Evolutionary conservation across 2,113 vertebrate genomes (phyloP).

Genomic region (Zosterops pallidus): DNA sequence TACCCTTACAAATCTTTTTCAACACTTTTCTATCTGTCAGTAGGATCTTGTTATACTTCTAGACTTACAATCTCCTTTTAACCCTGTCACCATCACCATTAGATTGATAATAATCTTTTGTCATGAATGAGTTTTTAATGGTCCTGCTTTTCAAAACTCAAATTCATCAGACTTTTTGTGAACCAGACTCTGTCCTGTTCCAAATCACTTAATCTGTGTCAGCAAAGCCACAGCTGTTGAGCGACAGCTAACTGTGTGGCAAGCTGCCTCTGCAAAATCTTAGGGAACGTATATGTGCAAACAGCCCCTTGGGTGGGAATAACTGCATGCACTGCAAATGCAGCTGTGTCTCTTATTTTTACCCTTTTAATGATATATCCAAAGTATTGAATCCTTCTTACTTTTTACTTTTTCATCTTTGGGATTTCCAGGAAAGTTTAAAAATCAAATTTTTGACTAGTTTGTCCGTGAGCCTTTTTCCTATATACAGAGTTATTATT

Average conservation of each 20-base stretch:
- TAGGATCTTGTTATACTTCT: neutral
- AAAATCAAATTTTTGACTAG: neutral
- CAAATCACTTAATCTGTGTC: neutral
- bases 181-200: neutral
- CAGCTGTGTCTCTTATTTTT: neutral
- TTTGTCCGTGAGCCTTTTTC: neutral
- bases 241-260: neutral
- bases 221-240: conserved; percentile 31
- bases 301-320: neutral
- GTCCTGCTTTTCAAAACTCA: neutral
- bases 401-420: neutral
- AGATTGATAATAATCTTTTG: neutral
- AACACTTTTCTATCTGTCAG: neutral
- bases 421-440: neutral
- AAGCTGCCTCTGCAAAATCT: neutral
- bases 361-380: neutral
- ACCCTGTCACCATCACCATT: neutral
- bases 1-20: neutral
- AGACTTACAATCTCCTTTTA: neutral
- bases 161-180: neutral
- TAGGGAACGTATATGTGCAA: neutral
- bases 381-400: neutral
- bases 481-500: neutral
- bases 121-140: neutral
- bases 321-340: neutral